Base-by-base conservation (phyloP, 2,113 vertebrate species). In the Apistogramma diplotaenia region DNA sequence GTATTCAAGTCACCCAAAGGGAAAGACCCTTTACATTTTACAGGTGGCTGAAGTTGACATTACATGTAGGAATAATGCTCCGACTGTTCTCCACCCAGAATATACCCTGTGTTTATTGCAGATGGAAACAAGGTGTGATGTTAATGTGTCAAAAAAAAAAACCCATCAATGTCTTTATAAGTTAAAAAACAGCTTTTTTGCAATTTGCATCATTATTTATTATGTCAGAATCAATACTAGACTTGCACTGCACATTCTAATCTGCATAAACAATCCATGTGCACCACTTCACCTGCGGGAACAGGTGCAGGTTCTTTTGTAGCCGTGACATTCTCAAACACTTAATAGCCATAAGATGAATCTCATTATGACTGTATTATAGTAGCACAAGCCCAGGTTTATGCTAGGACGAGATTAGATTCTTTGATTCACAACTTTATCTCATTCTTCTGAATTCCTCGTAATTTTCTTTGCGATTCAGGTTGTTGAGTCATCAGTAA, bases 1-100 rank as follows among this genome's bases (percentile, higher is more conserved):
- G 83, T 86, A 83, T 87, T 89, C 84, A 73, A 82, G 62, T 57
- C 35, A 76, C 53, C 65, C 75, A 58, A 59, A 74, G 46, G 4
- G 67, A 76, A 56, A 29, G n/a, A 79, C 55, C 16, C 67, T 76
- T 31, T 18, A 55, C 51, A 29, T 54, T 67, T 78, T 56, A 67
- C 58, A 53, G 27, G 58, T 77, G 83, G 81, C 57, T 81, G 23
- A 62, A 76, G 53, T 53, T 61, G 60, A 78, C 15, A 25, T 27
- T 25, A 35, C 76, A 70, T 4, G 2, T 51, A 46, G 53, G 43
- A 86, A 65, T n/a, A 51, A 80, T 8, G 51, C 49, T 21, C 31
- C 10, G 56, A 1, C 37, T 43, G 21, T 57, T 57, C 8, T 49
- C 8, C 31, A 55, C 67, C 56, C 8, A 27, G 27, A 58, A 53